Evolutionary conservation across 1,140 invertebrate genomes (phyloP), one percentile per base, ranked within the genome.

Genomic region (Sinonovacula constricta): DNA sequence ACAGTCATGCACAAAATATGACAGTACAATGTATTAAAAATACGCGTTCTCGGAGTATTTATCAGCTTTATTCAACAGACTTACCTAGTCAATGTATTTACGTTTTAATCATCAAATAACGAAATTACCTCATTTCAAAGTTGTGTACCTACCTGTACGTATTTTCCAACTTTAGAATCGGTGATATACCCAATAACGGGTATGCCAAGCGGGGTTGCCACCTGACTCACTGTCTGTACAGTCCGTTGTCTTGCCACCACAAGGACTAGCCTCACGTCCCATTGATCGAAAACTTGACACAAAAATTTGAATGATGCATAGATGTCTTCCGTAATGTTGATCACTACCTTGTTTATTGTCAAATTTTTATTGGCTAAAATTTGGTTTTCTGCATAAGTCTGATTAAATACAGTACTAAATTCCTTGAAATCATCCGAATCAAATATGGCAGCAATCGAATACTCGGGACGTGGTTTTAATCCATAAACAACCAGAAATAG

Each of bases 121-220:
- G n/a, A n/a, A n/a, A n/a, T n/a, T n/a, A n/a, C n/a, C n/a, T n/a
- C n/a, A n/a, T n/a, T n/a, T n/a, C n/a, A n/a, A n/a, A n/a, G n/a
- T n/a, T n/a, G n/a, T n/a, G n/a, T 18, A 39, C 80, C 68, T 79
- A 86, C 84, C 83, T 86, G 80, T 14, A 82, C 66, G 67, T 81
- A 80, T 28, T 66, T 69, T 31, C 81, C 83, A 0, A 74, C 76
- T 22, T 68, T 7, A 36, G 59, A 79, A 39, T 82, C 74, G 33
- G 69, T 65, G 33, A 82, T 82, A 68, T 83, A 86, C 78, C 85
- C 85, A 31, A 86, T 60, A 30, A 86, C 78, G 31, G 85, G 82
- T 36, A 86, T 84, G 5, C 81, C 80, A 24, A 86, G 63, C 24
- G 79, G 68, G 22, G 83, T 66, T 3, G 85, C 83, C 18, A 86